phyloP scores from a whole-genome alignment of 2,797 vertebrate species.

The Vespertilio murinus region DNA sequence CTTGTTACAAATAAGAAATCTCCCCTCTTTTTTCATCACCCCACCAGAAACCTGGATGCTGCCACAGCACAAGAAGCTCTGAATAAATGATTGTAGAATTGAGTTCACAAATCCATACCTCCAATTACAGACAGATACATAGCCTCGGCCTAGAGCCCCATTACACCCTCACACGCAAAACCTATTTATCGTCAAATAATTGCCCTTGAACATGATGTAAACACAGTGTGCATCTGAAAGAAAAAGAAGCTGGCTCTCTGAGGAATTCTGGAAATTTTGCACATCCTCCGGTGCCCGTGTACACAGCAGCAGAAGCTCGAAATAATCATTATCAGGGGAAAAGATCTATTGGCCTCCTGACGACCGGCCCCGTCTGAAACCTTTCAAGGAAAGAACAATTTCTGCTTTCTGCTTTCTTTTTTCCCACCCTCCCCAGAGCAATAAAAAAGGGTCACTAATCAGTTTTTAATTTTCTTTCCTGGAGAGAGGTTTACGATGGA shows the following conservation, averaged over 20 bases:
- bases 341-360: constrained; percentile 31
- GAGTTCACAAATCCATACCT: neutral
- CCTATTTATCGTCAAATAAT: constrained; percentile 40
- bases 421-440: neutral
- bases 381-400: constrained; percentile 7
- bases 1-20: neutral
- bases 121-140: neutral
- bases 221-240: neutral
- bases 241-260: neutral
- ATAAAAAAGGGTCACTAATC: constrained; percentile 47
- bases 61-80: neutral
- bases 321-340: neutral
- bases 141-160: neutral
- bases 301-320: constrained; percentile 45
- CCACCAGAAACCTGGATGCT: neutral
- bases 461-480: constrained; percentile 64
- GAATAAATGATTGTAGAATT: neutral
- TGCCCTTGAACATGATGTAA: neutral
- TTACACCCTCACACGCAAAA: constrained; percentile 7
- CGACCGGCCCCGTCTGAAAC: constrained; percentile 36
- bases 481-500: neutral
- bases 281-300: constrained; percentile 6
- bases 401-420: constrained; percentile 38
- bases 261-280: constrained; percentile 37
- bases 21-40: neutral